These are phyloP conservation scores for Catocala fraxini DNA, from an alignment of 2,888 invertebrate species.

Conservation along the genomic window DNA sequence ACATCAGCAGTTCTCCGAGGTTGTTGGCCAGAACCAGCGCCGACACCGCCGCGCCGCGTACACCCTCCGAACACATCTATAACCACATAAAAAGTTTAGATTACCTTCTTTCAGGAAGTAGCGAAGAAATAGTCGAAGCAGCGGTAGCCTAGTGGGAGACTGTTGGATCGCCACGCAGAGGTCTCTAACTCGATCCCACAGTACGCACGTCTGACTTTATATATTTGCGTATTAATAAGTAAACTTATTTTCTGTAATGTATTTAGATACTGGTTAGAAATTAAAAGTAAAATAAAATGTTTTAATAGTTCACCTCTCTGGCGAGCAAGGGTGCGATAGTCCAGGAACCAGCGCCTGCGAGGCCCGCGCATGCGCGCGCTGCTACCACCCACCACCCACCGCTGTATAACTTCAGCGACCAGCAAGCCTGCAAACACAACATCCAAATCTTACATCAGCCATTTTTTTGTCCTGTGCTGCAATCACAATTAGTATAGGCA, in stretches of 20 bases:
- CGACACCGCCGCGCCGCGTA: conserved; percentile 70
- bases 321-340: conserved; percentile 68
- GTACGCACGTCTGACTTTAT: no score
- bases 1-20: conserved; percentile 74
- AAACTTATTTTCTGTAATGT: no score
- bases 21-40: conserved; percentile 71
- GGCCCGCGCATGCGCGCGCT: conserved; percentile 69
- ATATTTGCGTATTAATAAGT: no score
- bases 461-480: no score
- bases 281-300: neutral
- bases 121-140: no score
- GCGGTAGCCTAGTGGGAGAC: no score
- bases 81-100: conserved; percentile 1
- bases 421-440: conserved; percentile 63
- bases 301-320: conserved; percentile 58
- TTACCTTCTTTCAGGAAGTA: no score
- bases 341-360: conserved; percentile 75
- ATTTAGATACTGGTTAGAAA: neutral
- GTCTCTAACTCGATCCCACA: no score
- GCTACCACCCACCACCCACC: conserved; percentile 65
- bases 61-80: conserved; percentile 65
- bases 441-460: neutral
- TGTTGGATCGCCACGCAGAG: no score
- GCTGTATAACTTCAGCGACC: conserved; percentile 70
- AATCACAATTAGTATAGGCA: no score